A percentile compares a stretch with the other conserved stretches of the same genome.
These are phyloP conservation scores for Parapsyche elsis DNA, from an alignment of 1,140 invertebrate genomes.

Conservation along the genomic window DNA sequence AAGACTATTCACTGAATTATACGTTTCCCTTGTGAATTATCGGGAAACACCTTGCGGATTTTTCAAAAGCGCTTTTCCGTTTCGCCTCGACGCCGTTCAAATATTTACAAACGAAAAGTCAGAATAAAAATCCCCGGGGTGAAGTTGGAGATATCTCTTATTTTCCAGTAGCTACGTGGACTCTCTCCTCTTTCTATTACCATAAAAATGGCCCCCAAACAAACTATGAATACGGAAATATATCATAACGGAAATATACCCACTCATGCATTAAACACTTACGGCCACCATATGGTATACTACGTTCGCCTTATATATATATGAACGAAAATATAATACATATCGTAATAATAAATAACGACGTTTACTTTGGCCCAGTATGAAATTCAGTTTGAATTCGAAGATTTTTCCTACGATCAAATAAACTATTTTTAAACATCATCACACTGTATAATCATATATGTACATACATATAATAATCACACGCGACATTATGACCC, in stretches of 20 bases:
- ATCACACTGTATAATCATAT: too few species aligned
- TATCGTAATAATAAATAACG: too few species aligned
- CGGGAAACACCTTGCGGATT: too few species aligned
- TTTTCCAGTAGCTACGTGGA: conserved; percentile 13
- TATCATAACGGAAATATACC: conserved; percentile 16
- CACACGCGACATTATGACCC: too few species aligned
- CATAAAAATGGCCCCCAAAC: conserved; percentile 12
- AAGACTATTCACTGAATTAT: neutral
- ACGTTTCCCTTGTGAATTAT: neutral
- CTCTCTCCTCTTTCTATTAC: neutral
- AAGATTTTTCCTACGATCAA: too few species aligned
- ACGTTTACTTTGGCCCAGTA: too few species aligned
- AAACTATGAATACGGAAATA: conserved; percentile 24
- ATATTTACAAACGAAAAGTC: conserved; percentile 8
- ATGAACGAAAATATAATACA: too few species aligned
- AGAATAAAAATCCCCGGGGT: conserved; percentile 7
- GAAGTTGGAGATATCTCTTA: conserved; percentile 17
- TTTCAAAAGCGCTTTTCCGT: neutral
- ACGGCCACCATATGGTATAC: conserved; percentile 8
- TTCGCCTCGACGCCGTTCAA: neutral
- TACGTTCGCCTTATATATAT: too few species aligned
- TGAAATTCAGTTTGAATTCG: too few species aligned
- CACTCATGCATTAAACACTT: conserved; percentile 17
- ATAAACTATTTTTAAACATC: too few species aligned
- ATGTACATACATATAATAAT: too few species aligned